Percentiles rank a stretch among this genome's conserved stretches.
These are phyloP conservation scores for Pollenia griseotomentosa DNA, from an alignment of 2,888 invertebrate genomes.

Conservation along the genomic window DNA sequence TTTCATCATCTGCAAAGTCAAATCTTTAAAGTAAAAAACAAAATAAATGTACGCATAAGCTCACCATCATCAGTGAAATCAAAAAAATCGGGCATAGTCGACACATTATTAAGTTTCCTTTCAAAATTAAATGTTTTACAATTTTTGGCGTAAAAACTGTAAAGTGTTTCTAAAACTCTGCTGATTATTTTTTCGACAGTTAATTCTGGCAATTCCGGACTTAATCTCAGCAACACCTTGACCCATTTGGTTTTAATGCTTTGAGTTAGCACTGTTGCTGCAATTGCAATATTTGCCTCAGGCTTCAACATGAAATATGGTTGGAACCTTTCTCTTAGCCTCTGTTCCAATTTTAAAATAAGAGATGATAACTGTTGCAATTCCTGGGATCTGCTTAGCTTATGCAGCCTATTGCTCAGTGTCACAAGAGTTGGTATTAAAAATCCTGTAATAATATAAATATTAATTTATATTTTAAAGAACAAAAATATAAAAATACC, in stretches of 20 bases:
- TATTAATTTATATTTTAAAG: background rate
- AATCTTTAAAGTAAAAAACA: conserved; percentile 4
- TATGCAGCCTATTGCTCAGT: too few relatives aligned
- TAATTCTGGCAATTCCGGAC: background rate
- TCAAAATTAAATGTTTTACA: conserved; percentile 20
- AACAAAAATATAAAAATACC: background rate
- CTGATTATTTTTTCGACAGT: conserved; percentile 29
- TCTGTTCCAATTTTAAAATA: conserved; percentile 28
- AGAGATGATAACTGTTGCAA: conserved; percentile 13
- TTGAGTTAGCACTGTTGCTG: conserved; percentile 34
- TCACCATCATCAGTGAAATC: conserved; percentile 16
- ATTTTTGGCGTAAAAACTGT: conserved; percentile 31
- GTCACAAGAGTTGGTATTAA: background rate
- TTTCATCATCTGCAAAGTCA: conserved; percentile 41
- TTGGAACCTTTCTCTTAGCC: conserved; percentile 26
- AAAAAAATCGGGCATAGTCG: conserved; percentile 28
- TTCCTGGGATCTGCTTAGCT: too few relatives aligned
- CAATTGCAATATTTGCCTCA: conserved; percentile 33
- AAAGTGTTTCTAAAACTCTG: conserved; percentile 33
- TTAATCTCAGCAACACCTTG: conserved; percentile 8
- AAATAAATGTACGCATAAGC: too few relatives aligned
- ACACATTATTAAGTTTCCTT: conserved; percentile 32
- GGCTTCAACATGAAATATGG: conserved; percentile 32
- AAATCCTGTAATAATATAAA: conserved; percentile 2
- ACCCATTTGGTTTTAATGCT: conserved; percentile 47